These are phyloP conservation scores for Hyaena hyaena DNA, from an alignment of 2,113 vertebrate genomes.

Conservation along the genomic window DNA sequence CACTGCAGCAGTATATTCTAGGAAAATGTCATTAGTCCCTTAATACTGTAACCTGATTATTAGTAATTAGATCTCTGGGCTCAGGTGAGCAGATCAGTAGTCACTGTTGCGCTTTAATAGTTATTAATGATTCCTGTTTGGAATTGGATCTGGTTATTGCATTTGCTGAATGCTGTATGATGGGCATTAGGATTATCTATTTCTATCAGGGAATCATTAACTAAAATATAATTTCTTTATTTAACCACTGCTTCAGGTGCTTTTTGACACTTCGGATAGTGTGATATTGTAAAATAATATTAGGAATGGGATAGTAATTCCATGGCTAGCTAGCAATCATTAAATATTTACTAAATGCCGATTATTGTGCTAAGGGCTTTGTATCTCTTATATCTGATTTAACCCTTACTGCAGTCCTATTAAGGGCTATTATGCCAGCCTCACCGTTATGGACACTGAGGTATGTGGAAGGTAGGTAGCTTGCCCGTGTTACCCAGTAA, in stretches of 20 bases:
- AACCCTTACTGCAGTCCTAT: neutral
- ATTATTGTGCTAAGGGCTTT: neutral
- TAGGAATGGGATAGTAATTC: conserved; percentile 28
- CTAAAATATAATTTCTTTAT: neutral
- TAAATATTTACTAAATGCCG: neutral
- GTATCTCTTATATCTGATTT: neutral
- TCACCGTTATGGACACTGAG: neutral
- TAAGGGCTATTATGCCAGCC: neutral
- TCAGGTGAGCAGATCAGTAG: neutral
- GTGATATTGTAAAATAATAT: neutral
- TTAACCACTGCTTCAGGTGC: neutral
- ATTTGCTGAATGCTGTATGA: neutral
- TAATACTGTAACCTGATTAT: neutral
- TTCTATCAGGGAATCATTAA: neutral
- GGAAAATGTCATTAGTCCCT: neutral
- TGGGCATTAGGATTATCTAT: neutral
- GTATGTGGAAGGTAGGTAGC: neutral
- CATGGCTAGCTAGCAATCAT: neutral
- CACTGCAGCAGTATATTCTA: neutral
- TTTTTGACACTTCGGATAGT: neutral
- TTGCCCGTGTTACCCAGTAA: neutral
- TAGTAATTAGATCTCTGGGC: conserved; percentile 21
- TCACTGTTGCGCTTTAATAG: neutral
- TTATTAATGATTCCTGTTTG: conserved; percentile 21
- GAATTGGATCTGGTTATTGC: neutral